A percentile compares a stretch with the other conserved stretches of the same genome.
phyloP scores from a whole-genome alignment of 2,888 invertebrate species.

The Ditula angustiorana region DNA sequence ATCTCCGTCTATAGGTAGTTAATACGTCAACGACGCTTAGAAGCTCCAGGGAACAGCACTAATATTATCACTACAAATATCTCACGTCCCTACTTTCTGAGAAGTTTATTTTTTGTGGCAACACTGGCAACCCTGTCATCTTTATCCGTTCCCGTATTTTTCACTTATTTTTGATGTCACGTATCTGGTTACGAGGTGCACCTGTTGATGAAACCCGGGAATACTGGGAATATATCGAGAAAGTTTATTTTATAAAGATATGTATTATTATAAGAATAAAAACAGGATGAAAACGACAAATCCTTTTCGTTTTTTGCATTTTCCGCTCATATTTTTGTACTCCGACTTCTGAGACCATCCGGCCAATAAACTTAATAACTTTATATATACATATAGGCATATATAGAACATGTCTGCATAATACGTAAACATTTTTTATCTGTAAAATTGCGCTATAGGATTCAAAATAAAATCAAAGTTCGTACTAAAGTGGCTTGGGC shows the following conservation, averaged over 20 bases:
- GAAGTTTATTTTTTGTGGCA: conserved; percentile 63
- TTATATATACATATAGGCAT: no score
- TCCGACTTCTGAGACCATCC: not conserved
- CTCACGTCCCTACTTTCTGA: conserved; percentile 70
- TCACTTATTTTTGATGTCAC: conserved; percentile 50
- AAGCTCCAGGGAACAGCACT: conserved; percentile 61
- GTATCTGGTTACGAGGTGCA: conserved; percentile 62
- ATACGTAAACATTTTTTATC: no score
- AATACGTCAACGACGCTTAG: conserved; percentile 61
- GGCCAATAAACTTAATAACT: no score
- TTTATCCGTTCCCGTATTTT: conserved; percentile 62
- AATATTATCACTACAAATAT: conserved; percentile 81
- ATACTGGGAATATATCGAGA: conserved; percentile 21
- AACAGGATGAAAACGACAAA: not conserved
- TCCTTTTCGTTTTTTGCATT: no score
- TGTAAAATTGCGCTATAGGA: no score
- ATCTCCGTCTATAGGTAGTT: conserved; percentile 68
- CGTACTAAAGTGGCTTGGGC: no score
- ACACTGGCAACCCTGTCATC: conserved; percentile 59
- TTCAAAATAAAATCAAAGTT: no score
- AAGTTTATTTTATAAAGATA: conserved; percentile 21
- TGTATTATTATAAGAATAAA: not conserved
- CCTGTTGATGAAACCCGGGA: conserved; percentile 60
- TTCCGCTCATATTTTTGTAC: not conserved
- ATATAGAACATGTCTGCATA: no score